Conservation (phyloP, 2,888 invertebrate genomes). For the Drosophila maculinotata region DNA sequence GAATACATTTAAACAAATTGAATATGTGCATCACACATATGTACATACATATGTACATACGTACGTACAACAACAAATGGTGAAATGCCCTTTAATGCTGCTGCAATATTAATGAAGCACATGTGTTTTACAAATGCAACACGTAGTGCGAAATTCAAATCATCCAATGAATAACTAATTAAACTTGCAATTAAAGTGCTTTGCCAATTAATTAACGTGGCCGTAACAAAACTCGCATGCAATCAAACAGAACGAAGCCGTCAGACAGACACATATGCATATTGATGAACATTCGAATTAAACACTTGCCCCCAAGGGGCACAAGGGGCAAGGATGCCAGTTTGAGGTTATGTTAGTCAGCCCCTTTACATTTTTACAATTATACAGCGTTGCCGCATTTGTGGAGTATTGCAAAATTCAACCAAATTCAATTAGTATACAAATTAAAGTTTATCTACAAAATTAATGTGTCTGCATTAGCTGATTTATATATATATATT, state of each 20-base stretch:
- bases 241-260: conserved; percentile 11
- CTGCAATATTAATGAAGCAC: conserved; percentile 14
- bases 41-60: too few relatives aligned
- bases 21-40: neutral
- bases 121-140: conserved; percentile 18
- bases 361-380: too few relatives aligned
- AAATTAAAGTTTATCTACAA: too few relatives aligned
- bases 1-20: neutral
- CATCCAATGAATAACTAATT: conserved; percentile 47
- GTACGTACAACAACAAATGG: neutral
- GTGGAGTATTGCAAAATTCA: too few relatives aligned
- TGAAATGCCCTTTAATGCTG: neutral
- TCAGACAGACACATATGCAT: conserved; percentile 5
- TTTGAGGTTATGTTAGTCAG: too few relatives aligned
- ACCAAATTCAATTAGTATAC: too few relatives aligned
- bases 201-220: conserved; percentile 40
- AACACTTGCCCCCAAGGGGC: conserved; percentile 20
- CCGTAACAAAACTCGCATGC: conserved; percentile 24
- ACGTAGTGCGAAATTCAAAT: conserved; percentile 30
- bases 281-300: conserved; percentile 42
- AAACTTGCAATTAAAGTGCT: conserved; percentile 36
- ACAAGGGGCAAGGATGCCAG: too few relatives aligned
- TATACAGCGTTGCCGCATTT: too few relatives aligned
- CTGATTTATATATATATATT: too few relatives aligned
- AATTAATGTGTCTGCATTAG: too few relatives aligned